phyloP scores from a whole-genome alignment of 2,797 vertebrate genomes.

The Tragopan temminckii region DNA sequence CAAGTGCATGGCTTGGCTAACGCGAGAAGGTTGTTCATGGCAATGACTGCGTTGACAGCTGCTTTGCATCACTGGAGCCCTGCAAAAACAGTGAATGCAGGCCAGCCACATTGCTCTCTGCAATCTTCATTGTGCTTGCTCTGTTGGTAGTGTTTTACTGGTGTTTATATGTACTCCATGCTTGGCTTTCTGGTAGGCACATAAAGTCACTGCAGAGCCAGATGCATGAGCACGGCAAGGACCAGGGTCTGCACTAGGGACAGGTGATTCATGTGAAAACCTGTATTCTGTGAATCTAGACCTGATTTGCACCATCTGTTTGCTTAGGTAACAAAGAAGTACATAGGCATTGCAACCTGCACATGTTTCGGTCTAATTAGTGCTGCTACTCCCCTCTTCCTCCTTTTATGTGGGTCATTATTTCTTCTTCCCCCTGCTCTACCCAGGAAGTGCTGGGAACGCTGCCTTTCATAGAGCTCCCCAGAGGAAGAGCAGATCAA shows the following conservation, averaged over 20 bases:
- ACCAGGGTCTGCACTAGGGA: neutral
- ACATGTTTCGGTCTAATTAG: neutral
- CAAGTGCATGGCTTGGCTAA: neutral
- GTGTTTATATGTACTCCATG: accelerated
- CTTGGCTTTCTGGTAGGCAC: neutral
- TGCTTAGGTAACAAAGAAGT: neutral
- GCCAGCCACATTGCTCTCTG: neutral
- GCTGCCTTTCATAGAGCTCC: neutral
- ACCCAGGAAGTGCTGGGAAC: neutral
- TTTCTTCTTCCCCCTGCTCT: neutral
- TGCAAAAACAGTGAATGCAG: neutral
- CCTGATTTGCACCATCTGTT: neutral
- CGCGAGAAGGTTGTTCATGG: neutral
- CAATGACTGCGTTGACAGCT: slow-evolving; percentile 8
- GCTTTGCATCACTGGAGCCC: neutral
- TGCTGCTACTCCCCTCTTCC: neutral
- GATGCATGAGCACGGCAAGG: accelerated
- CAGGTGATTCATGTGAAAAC: neutral
- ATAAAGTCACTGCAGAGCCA: accelerated
- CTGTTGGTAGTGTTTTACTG: accelerated
- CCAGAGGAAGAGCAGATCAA: neutral
- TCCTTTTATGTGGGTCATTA: neutral
- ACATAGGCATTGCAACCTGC: accelerated
- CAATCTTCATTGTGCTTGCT: neutral
- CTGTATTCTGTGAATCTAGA: neutral